Base-by-base conservation (phyloP, 2,797 vertebrate species). In the Triplophysa bombifrons region DNA sequence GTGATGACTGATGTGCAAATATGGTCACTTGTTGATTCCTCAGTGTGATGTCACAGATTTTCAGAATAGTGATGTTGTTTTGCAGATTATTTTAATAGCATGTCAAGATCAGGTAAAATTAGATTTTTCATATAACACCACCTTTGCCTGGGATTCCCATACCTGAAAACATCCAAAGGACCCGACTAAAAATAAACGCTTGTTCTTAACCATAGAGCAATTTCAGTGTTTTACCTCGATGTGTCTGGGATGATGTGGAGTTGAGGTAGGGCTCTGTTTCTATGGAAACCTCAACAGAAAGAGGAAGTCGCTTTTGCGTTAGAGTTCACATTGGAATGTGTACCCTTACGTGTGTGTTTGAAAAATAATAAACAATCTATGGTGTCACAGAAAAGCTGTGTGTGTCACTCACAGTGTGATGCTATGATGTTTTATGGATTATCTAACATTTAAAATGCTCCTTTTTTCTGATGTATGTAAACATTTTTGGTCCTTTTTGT, bases 201-300 rank as follows among this genome's bases (percentile, higher is more conserved):
- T 19, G 4, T 74, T 74, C n/a, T 74, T 55, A 61, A 30, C 55
- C 22, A 61, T 44, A 25, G 17, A 48, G 44, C 30, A 61, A 27
- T 84, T 84, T 84, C 84, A 69, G 34, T 72, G 30, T 73, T 73
- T 58, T 79, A 30, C 60, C 73, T 38, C 20, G 50, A 50, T 79
- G 75, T 85, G 84, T 83, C 74, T 84, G 82, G 86, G 84, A 87
- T 89, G 84, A 81, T 84, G 87, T 90, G 63, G 81, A 88, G 91
- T 90, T 92, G 89, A 93, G 91, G 88, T 87, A 85, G 67, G 76
- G 78, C 84, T 87, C 88, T 90, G 93, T 94, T 93, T 91, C 93
- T 90, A 93, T 93, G 91, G 93, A 89, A 92, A 94, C 93, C 74
- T 87, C 84, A 74, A 58, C 88, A 88, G 78, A 80, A 86, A 86